phyloP scores from a whole-genome alignment of 2,113 vertebrate species.

The mouse (Mus musculus) region GRCm39 chr1:154544501-154545000 shows the following conservation, averaged over 20 bases:
- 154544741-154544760: background rate
- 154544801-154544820: background rate
- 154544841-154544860: background rate
- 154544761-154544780: background rate
- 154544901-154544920: background rate
- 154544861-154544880: background rate
- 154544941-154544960: background rate
- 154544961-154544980: background rate
- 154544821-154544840: background rate
- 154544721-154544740: conserved; percentile 57
- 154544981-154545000: conserved; percentile 1
- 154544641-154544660: conserved; percentile 57
- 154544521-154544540: background rate
- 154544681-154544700: conserved; percentile 77
- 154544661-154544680: conserved; percentile 79
- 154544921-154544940: conserved; percentile 1
- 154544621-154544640: conserved; percentile 46
- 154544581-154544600: background rate
- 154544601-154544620: conserved; percentile 56
- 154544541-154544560: background rate
- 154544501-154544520: background rate
- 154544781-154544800: background rate
- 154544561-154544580: conserved; percentile 15
- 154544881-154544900: background rate
- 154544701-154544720: conserved; percentile 72